Conservation (phyloP, 2,888 invertebrate genomes). For the Erebia ligea region DNA sequence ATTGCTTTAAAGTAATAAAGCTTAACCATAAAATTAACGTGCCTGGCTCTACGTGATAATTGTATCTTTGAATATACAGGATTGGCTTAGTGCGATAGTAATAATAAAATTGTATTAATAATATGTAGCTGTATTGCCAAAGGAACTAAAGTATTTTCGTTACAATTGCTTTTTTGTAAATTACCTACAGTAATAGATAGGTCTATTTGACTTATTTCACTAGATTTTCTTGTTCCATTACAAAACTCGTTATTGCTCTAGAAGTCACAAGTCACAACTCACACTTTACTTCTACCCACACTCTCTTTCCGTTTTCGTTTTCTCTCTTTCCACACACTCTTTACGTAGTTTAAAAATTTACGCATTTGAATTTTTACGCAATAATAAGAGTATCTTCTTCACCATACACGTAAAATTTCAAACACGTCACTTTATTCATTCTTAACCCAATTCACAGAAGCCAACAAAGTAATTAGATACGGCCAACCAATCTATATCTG, state of each 20-base stretch:
- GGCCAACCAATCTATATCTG: slow-evolving; percentile 52
- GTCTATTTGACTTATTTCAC: no score
- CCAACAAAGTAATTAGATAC: slow-evolving; percentile 60
- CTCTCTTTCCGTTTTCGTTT: no score
- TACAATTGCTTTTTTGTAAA: no score
- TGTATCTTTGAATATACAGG: slow-evolving; percentile 10
- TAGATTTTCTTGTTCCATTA: not conserved
- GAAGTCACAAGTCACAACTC: not conserved
- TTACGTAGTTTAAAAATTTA: not conserved
- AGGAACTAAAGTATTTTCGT: no score
- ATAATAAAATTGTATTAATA: not conserved
- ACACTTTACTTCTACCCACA: not conserved
- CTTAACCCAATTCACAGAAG: slow-evolving; percentile 35
- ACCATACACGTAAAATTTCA: not conserved
- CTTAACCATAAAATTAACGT: slow-evolving; percentile 35
- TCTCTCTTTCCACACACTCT: no score
- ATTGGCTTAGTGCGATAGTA: not conserved
- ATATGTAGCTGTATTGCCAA: no score
- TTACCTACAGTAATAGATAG: no score
- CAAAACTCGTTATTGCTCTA: not conserved
- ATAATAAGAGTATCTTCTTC: not conserved
- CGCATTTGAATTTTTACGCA: not conserved
- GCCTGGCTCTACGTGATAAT: slow-evolving; percentile 19
- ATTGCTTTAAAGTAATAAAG: slow-evolving; percentile 34
- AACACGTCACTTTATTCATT: not conserved